Evolutionary conservation across 2,797 vertebrate genomes (phyloP).

Genomic region (Melanogrammus aeglefinus): DNA sequence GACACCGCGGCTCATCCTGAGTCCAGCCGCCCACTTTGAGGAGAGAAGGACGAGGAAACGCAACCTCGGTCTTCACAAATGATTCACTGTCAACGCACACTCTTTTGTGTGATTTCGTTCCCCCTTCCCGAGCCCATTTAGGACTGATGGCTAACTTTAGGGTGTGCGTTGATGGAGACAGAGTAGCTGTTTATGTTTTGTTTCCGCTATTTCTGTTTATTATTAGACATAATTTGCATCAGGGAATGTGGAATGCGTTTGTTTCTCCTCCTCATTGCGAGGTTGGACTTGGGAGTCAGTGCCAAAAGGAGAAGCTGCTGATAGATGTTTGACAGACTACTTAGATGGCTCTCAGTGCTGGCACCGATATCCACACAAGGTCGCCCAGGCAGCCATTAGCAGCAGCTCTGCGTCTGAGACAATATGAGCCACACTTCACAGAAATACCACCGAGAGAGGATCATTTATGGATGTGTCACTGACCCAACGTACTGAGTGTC

Average conservation of each 20-base stretch:
- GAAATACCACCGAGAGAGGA: constrained; percentile 19
- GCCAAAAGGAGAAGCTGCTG: background rate
- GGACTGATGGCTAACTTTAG: background rate
- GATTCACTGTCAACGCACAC: background rate
- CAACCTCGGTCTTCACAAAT: background rate
- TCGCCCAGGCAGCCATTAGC: background rate
- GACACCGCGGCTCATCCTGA: constrained; percentile 47
- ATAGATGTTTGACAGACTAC: background rate
- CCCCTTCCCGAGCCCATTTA: background rate
- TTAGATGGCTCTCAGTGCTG: background rate
- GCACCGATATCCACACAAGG: background rate
- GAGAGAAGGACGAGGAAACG: background rate
- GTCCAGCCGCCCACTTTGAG: constrained; percentile 63
- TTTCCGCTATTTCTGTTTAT: background rate
- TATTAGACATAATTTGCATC: background rate
- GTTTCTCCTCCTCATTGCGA: background rate
- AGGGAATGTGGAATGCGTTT: background rate
- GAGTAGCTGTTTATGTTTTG: background rate
- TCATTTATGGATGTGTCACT: constrained; percentile 22
- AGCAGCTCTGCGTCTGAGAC: background rate
- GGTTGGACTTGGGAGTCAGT: background rate
- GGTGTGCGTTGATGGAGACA: background rate
- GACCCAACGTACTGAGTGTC: background rate
- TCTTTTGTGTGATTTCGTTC: background rate
- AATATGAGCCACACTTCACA: constrained; percentile 20